Evolutionary conservation across 2,113 vertebrate genomes (phyloP).

Genomic region (Pelvicachromis taeniatus): DNA sequence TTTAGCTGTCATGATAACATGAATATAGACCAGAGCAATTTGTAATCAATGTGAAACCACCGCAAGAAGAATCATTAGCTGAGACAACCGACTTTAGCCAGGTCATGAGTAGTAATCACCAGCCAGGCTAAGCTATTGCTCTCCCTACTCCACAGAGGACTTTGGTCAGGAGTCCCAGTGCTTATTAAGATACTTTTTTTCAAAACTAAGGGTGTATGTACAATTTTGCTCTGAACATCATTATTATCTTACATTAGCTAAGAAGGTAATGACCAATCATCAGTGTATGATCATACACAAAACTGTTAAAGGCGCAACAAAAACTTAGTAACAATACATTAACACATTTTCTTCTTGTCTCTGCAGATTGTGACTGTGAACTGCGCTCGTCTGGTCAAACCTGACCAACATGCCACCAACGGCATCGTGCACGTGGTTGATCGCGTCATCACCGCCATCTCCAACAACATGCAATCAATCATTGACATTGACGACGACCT

Average conservation of each 20-base stretch:
- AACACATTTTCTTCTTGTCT: neutral
- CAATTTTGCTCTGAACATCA: neutral
- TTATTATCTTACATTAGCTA: neutral
- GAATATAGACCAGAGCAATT: neutral
- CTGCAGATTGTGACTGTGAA: constrained; percentile 92
- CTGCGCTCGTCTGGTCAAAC: constrained; percentile 93
- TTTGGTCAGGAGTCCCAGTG: neutral
- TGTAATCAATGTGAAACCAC: neutral
- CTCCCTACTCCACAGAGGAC: neutral
- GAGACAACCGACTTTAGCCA: accelerated
- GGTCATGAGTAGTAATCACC: neutral
- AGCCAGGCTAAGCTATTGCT: neutral
- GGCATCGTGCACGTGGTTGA: constrained; percentile 96
- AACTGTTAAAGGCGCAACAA: neutral
- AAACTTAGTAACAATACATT: neutral
- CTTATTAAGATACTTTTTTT: neutral
- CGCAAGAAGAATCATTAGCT: neutral
- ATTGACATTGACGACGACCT: constrained; percentile 88
- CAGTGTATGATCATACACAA: neutral
- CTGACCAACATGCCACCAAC: constrained; percentile 93
- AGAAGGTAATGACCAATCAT: neutral
- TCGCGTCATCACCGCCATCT: constrained; percentile 89
- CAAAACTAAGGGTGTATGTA: neutral
- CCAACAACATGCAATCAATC: constrained; percentile 82
- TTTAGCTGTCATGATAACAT: neutral